Evolutionary conservation across 1,140 invertebrate species (phyloP), one percentile per base, ranked within the genome.

Genomic region (Drosophila paulistorum): DNA sequence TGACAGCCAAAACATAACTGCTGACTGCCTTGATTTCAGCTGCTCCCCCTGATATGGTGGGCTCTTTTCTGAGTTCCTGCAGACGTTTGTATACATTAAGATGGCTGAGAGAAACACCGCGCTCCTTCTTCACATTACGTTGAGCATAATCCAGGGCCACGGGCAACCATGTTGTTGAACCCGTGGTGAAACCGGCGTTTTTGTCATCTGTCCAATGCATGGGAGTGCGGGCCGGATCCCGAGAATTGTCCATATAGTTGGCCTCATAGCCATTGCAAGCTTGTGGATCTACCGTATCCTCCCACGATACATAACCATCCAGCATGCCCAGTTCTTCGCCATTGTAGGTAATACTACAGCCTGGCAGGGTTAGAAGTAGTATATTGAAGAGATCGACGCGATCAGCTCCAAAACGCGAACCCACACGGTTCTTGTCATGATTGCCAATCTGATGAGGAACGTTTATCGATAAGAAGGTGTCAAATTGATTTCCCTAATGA

Each of bases 161-260:
- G 0, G 95, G 95, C 59, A 96, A 67, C 95, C 95, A 96, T 1
- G 95, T 94, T 26, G 68, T 92, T 0, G 55, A 68, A 6, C 77
- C 93, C 0, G 84, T 93, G n/a, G 93, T 90, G 59, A 91, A 91
- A 4, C 90, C 90, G 14, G 90, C 81, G 58, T 70, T 26, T 1
- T 59, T 14, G 1, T 74, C 81, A 42, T 91, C 95, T 61, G 95
- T 93, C 97, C 96, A 97, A 71, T 96, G 96, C 93, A 95, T 97
- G 0, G 97, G 96, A 0, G 95, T 95, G 26, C 97, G 92, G 14
- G 94, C 94, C 0, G 95, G 95, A 90, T 97, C 96, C 23, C 96
- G 93, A 2, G 94, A 94, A 10, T 79, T 92, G 14, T 87, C 70
- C 63, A 93, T 77, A 67, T 93, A 94, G 51, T 78, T 72, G 0